A percentile compares a stretch with the other conserved stretches of the same genome.
Evolutionary conservation across 2,797 vertebrate genomes (phyloP).

Genomic region (Chelon labrosus): DNA sequence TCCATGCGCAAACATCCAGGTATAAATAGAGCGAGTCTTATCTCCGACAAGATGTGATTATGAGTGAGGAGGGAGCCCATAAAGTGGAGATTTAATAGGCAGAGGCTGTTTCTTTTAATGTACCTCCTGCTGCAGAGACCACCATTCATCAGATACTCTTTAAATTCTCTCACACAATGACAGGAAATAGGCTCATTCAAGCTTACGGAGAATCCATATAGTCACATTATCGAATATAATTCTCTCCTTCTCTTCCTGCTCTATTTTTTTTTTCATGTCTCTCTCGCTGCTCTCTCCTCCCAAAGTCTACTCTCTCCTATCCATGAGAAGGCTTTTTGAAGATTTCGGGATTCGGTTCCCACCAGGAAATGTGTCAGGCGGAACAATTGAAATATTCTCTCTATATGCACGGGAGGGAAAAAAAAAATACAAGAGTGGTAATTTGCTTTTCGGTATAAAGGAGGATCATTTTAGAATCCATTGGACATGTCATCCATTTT

Average conservation of each 20-base stretch:
- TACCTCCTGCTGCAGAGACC: conserved; percentile 55
- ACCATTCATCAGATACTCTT: conserved; percentile 62
- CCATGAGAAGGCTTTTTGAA: conserved; percentile 29
- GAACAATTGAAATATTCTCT: conserved; percentile 49
- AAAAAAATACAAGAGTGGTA: neutral
- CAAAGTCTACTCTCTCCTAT: conserved; percentile 12
- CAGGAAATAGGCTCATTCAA: conserved; percentile 62
- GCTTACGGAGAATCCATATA: conserved; percentile 46
- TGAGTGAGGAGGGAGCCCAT: conserved; percentile 42
- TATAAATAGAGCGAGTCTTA: conserved; percentile 45
- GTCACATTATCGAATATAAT: conserved; percentile 70
- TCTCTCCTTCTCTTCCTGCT: conserved; percentile 23
- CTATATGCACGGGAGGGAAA: conserved; percentile 6
- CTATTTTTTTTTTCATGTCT: conserved; percentile 22
- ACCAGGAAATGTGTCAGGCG: conserved; percentile 45
- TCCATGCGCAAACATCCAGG: conserved; percentile 46
- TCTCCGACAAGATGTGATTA: conserved; percentile 33
- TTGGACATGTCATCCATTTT: conserved; percentile 25
- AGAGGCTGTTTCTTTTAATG: conserved; percentile 45
- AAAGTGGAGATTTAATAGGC: conserved; percentile 45
- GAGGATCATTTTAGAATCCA: conserved; percentile 29
- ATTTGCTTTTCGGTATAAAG: conserved; percentile 29
- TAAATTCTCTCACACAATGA: conserved; percentile 62
- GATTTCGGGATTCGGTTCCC: conserved; percentile 52
- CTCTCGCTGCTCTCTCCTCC: conserved; percentile 9